Conservation (phyloP, 2,888 invertebrate genomes). For the Argynnis bischoffii region DNA sequence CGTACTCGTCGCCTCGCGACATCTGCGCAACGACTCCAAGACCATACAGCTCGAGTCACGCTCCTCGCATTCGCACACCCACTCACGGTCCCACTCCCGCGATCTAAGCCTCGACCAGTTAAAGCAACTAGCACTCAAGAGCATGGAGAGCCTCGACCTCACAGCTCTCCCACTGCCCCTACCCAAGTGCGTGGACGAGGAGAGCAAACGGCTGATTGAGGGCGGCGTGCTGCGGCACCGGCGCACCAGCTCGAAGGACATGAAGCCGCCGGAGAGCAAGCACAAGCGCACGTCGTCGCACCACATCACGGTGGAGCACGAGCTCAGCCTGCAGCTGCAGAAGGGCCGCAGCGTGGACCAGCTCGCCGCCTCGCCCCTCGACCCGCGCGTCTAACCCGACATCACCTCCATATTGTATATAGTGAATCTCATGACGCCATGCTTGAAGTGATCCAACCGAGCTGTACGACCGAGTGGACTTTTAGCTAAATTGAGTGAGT, state of each 20-base stretch:
- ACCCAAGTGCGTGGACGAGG: constrained; percentile 65
- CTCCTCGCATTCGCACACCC: constrained; percentile 55
- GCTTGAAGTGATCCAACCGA: background rate
- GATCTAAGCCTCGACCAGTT: constrained; percentile 76
- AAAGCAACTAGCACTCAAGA: constrained; percentile 72
- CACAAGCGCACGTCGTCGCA: constrained; percentile 78
- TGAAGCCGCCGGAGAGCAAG: constrained; percentile 58
- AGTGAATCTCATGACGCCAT: constrained; percentile 44
- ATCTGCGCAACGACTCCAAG: constrained; percentile 84
- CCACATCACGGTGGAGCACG: constrained; percentile 72
- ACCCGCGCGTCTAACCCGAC: constrained; percentile 56
- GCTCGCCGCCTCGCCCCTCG: constrained; percentile 54
- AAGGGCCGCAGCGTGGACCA: constrained; percentile 76
- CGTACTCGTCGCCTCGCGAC: constrained; percentile 78
- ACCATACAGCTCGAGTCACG: constrained; percentile 74
- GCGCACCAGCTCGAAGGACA: constrained; percentile 83
- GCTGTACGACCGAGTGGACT: constrained; percentile 6
- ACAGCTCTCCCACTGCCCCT: constrained; percentile 59
- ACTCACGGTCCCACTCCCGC: constrained; percentile 80
- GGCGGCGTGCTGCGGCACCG: constrained; percentile 80
- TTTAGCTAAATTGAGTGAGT: constrained; percentile 41
- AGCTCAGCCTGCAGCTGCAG: constrained; percentile 62
- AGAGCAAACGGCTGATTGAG: constrained; percentile 73
- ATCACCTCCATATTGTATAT: constrained; percentile 13
- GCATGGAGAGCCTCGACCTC: constrained; percentile 74